A percentile compares a stretch with the other conserved stretches of the same genome.
These are phyloP conservation scores for Anarrhichthys ocellatus DNA, from an alignment of 2,113 vertebrate genomes.

Conservation along the genomic window DNA sequence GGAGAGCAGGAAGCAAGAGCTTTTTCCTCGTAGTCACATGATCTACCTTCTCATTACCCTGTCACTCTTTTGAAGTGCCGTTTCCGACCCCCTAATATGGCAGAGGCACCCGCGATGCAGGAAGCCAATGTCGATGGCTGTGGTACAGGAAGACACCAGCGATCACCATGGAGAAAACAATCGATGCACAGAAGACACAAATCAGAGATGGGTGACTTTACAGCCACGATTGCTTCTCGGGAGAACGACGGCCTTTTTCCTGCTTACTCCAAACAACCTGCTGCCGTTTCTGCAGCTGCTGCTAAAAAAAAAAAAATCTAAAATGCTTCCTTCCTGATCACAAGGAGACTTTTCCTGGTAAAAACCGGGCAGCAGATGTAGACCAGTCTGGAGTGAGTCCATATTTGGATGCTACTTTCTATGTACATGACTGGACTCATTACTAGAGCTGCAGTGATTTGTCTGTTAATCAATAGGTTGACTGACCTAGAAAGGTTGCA, in stretches of 20 bases:
- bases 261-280: neutral
- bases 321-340: neutral
- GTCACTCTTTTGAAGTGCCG: neutral
- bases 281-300: neutral
- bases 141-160: neutral
- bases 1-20: constrained; percentile 64
- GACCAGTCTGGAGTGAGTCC: neutral
- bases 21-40: constrained; percentile 45
- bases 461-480: neutral
- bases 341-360: neutral
- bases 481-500: neutral
- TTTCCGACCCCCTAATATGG: neutral
- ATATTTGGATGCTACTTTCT: neutral
- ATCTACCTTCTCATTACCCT: constrained; percentile 25
- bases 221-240: neutral
- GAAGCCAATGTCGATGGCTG: neutral
- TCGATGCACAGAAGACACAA: neutral
- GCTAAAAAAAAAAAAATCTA: neutral
- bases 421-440: neutral
- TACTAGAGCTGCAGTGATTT: neutral
- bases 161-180: neutral
- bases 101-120: neutral
- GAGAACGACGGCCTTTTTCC: neutral
- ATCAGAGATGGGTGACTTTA: neutral
- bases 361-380: neutral